Evolutionary conservation across 2,113 vertebrate genomes (phyloP).

Genomic region (Oreochromis tanganicae): DNA sequence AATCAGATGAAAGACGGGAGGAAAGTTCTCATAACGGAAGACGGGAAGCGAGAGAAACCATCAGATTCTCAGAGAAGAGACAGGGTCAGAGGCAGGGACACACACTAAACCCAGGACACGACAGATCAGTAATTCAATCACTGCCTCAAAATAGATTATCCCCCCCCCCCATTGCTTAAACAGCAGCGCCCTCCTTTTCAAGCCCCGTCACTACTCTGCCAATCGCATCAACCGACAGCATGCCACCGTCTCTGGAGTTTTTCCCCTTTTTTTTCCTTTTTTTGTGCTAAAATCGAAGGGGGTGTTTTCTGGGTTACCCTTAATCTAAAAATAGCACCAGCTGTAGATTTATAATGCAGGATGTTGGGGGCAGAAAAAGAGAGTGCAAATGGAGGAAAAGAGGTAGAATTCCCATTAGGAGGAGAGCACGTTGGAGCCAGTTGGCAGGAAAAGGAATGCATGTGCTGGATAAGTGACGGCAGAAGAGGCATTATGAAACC

Average conservation of each 20-base stretch:
- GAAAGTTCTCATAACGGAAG: conserved; percentile 4
- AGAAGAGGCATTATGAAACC: conserved; percentile 49
- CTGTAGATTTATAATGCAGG: conserved; percentile 65
- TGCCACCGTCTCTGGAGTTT: neutral
- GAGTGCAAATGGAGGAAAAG: conserved; percentile 38
- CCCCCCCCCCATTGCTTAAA: conserved; percentile 2
- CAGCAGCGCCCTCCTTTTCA: conserved; percentile 23
- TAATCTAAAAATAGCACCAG: conserved; percentile 64
- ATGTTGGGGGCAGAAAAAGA: neutral
- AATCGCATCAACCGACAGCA: conserved; percentile 9
- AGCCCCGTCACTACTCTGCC: conserved; percentile 22
- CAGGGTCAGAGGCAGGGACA: conserved; percentile 21
- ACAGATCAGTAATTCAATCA: conserved; percentile 47
- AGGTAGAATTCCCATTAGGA: conserved; percentile 30
- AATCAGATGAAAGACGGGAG: neutral
- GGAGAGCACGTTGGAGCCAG: conserved; percentile 22
- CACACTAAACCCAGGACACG: conserved; percentile 8
- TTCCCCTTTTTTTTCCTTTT: neutral
- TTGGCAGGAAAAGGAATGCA: conserved; percentile 20
- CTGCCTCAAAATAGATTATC: conserved; percentile 49
- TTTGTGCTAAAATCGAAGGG: conserved; percentile 23
- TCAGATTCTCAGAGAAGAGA: neutral
- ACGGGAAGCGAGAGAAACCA: neutral
- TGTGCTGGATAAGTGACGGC: conserved; percentile 28
- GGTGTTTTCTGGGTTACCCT: conserved; percentile 69